These are phyloP conservation scores for Drosophila barbarae DNA, from an alignment of 2,888 invertebrate genomes.

Conservation along the genomic window DNA sequence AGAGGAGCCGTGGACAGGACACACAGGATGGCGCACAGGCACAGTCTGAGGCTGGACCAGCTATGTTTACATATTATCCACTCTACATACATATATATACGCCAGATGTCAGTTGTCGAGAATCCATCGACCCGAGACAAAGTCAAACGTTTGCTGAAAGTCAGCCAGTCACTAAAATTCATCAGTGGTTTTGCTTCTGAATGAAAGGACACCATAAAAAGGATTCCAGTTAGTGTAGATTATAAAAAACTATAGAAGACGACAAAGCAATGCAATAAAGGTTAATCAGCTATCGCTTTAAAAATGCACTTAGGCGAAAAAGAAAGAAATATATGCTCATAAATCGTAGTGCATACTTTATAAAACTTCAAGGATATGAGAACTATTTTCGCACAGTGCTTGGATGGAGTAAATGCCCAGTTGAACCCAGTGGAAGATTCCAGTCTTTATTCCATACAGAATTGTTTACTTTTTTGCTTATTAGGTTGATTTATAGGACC, in stretches of 20 bases:
- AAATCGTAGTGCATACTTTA: no score
- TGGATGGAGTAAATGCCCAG: neutral
- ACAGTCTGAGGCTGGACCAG: conserved; percentile 8
- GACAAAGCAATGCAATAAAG: neutral
- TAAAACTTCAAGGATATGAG: no score
- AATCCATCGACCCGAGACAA: conserved; percentile 35
- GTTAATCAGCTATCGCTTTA: neutral
- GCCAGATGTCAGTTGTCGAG: conserved; percentile 58
- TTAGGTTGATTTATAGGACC: neutral
- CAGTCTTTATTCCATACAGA: neutral
- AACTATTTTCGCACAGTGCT: neutral
- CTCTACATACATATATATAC: conserved; percentile 25
- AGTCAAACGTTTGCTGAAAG: conserved; percentile 20
- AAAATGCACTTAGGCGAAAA: neutral
- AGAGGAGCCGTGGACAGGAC: conserved; percentile 4
- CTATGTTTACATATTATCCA: conserved; percentile 11
- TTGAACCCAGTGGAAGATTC: neutral
- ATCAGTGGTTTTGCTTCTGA: neutral
- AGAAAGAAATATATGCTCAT: no score
- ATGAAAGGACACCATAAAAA: neutral
- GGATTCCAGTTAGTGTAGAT: neutral
- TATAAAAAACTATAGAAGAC: neutral
- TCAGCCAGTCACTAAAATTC: conserved; percentile 35
- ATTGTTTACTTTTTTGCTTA: neutral
- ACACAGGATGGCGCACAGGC: conserved; percentile 5